Evolutionary conservation across 2,113 vertebrate species (phyloP).

Genomic region (Cryptomyrus ogoouensis): DNA sequence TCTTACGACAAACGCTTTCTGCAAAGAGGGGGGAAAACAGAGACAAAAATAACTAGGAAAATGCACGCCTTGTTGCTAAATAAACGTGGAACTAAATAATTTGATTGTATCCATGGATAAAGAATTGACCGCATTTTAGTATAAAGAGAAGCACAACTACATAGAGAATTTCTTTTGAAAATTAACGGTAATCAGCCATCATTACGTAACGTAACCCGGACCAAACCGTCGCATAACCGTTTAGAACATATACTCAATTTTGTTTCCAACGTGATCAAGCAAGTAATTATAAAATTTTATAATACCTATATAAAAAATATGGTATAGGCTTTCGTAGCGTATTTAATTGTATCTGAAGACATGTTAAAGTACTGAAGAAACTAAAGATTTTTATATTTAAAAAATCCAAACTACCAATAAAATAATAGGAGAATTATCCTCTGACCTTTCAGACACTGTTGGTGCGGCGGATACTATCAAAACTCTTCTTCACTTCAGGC

Average conservation of each 20-base stretch:
- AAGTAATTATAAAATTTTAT: not conserved
- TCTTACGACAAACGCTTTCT: not conserved
- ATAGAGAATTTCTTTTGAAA: not conserved
- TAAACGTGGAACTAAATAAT: not conserved
- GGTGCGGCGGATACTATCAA: constrained; percentile 1
- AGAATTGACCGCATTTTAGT: not conserved
- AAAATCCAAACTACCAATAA: not conserved
- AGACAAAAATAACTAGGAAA: not conserved
- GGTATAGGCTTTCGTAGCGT: not conserved
- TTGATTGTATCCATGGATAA: not conserved
- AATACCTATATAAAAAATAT: not conserved
- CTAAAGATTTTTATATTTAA: not conserved
- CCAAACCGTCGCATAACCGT: not conserved
- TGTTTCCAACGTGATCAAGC: not conserved
- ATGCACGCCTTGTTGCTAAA: not conserved
- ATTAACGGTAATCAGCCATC: not conserved
- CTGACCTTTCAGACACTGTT: not conserved
- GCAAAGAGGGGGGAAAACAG: not conserved
- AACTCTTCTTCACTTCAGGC: not conserved
- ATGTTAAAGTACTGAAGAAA: not conserved
- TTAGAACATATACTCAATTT: not conserved
- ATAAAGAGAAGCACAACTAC: not conserved
- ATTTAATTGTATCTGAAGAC: not conserved
- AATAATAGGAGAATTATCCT: not conserved
- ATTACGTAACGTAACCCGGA: not conserved